phyloP scores from a whole-genome alignment of 1,140 invertebrate genomes.

The Caenorhabditis remanei region DNA sequence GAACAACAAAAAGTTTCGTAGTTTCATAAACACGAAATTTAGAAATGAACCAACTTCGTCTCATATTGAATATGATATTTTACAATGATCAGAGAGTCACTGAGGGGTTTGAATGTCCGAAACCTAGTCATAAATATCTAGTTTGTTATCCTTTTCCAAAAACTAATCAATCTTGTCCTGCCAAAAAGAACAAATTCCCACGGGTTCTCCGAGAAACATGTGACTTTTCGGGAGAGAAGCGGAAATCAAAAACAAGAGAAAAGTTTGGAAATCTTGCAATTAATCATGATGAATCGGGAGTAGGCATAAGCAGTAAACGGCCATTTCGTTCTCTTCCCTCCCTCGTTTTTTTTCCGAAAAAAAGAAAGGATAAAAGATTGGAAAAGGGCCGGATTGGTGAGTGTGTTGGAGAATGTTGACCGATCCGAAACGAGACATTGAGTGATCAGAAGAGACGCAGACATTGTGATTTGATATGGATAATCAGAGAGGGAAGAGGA shows the following conservation, averaged over 20 bases:
- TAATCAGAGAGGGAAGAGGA: constrained; percentile 15
- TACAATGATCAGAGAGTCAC: too few relatives aligned
- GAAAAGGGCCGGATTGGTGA: not conserved
- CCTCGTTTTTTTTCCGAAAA: not conserved
- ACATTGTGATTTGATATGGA: constrained; percentile 54
- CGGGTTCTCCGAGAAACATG: not conserved
- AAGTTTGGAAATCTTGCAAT: not conserved
- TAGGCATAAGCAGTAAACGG: constrained; percentile 8
- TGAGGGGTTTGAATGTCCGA: too few relatives aligned
- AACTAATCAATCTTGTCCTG: not conserved
- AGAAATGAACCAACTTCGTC: too few relatives aligned
- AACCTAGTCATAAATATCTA: not conserved
- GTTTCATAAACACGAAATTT: too few relatives aligned
- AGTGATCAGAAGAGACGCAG: not conserved
- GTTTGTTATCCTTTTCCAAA: not conserved
- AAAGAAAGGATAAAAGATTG: not conserved
- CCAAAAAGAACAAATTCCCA: not conserved
- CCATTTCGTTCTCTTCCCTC: not conserved
- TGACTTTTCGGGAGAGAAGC: not conserved
- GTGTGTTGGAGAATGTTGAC: constrained; percentile 27
- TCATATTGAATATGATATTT: too few relatives aligned
- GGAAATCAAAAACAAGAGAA: not conserved
- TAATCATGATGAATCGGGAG: constrained; percentile 10
- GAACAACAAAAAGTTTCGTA: too few relatives aligned
- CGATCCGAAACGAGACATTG: not conserved